Evolutionary conservation across 2,797 vertebrate species (phyloP), one percentile per base, ranked within the genome.

Genomic region (Rhinoraja longicauda): DNA sequence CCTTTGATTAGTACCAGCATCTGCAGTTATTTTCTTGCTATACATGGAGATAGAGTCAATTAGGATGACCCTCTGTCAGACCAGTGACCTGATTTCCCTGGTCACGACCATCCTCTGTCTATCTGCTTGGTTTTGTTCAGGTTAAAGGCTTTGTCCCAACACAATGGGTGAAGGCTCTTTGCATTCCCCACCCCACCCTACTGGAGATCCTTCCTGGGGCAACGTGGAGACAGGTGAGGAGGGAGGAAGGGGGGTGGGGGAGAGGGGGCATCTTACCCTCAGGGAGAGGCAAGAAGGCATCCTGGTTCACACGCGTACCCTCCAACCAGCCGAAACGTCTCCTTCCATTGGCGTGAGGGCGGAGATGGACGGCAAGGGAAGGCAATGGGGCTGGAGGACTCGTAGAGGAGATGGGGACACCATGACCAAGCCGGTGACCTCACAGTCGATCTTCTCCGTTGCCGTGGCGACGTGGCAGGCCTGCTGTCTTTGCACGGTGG

Each of bases 231-330:
- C 93, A 67, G 45, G 45, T 53, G 53, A 53, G 45, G 45, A 0
- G 4, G 39, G 39, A n/a, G n/a, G n/a, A n/a, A n/a, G 39, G 1
- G 39, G 2, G 39, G 39, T 39, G 45, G 45, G 45, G 45, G 70
- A 94, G 92, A 0, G 4, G 70, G 21, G 70, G 17, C 70, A 21
- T 94, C 95, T 95, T 94, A 96, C 96, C 96, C 95, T 93, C 3
- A 39, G 96, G 97, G 94, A 96, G 96, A 1, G 95, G 93, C 92
- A 96, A 92, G 93, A 97, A 97, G 90, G 95, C 93, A 90, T 96
- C 95, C 59, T 94, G 96, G 93, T 94, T 96, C 93, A 94, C 96
- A 93, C 96, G 95, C 59, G 95, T 95, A 8, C 96, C 96, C 3
- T 95, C 24, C 93, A 94, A 94, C 45, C 45, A 45, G 45, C 45